Base-by-base conservation (phyloP, 1,140 invertebrate species). In the Cydia strobilella region DNA sequence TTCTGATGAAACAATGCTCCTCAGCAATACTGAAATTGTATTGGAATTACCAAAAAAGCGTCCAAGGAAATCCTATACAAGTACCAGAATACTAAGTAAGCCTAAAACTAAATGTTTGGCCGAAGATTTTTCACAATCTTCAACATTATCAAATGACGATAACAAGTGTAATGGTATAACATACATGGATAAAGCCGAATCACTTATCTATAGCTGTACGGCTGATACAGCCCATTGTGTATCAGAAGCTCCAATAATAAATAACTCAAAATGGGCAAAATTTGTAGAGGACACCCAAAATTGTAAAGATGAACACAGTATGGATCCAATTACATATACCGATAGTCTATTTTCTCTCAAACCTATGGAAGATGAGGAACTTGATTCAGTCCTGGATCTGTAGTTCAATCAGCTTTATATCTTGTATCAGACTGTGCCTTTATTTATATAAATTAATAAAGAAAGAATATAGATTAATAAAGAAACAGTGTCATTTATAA, bases 201-300 rank as follows among this genome's bases (percentile, higher is more conserved):
- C 42, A 45, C 3, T 15, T 45, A 45, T 45, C 15, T 10, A 59
- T 59, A 7, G n/a, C 1, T 6, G n/a, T n/a, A 51, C 9, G 54
- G n/a, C 20, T 3, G 6, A 59, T 23, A 10, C 9, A 12, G 18
- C n/a, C 20, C 15, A 59, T 23, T 1, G 12, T 59, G 20, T 20
- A 23, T 6, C 54, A 59, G 20, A 59, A 59, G 7, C 20, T 23
- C 20, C 15, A 23, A 23, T 23, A 72, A 9, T 78, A 10, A 76
- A 75, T 72, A 82, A 73, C 63, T 87, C 86, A 13, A 85, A 87
- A 80, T 90, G 88, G 86, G 77, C 79, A 13, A 76, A 87, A 59
- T 90, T 79, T 77, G 63, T 77, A 74, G 81, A 81, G 13, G 35
- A 72, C n/a, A 39, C 13, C 42, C 62, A 76, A 65, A 65, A 80